Conservation (phyloP, 92 coral and sea anemone genomes). For the Plumapathes pennacea region DNA sequence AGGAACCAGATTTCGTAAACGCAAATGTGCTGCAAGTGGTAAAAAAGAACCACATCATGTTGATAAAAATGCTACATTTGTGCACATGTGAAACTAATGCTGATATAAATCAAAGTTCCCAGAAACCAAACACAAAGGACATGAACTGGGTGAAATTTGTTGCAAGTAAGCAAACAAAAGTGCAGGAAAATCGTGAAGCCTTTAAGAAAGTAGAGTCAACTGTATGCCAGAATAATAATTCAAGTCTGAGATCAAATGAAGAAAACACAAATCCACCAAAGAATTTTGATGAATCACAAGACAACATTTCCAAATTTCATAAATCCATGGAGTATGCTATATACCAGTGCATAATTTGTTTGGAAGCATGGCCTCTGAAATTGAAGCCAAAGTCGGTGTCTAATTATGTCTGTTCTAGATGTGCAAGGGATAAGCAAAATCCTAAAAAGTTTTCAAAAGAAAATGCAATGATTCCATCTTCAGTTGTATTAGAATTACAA, state of each 20-base stretch:
- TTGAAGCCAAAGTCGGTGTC: slow-evolving; percentile 16
- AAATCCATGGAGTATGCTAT: slow-evolving; percentile 1
- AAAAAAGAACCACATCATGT: too few species aligned
- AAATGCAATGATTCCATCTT: slow-evolving; percentile 42
- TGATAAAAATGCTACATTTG: too few species aligned
- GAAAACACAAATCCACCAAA: background rate
- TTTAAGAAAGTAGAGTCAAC: background rate
- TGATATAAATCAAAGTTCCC: background rate
- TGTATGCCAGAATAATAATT: too few species aligned
- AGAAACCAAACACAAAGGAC: too few species aligned
- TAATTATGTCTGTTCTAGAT: slow-evolving; percentile 32
- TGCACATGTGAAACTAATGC: background rate
- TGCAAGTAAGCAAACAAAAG: too few species aligned
- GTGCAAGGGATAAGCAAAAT: slow-evolving; percentile 36
- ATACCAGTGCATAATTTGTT: slow-evolving; percentile 26
- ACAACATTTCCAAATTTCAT: slow-evolving; percentile 28
- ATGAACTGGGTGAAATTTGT: too few species aligned
- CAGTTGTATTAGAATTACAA: slow-evolving; percentile 33
- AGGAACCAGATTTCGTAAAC: too few species aligned
- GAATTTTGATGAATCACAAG: slow-evolving; percentile 1
- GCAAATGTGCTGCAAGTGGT: too few species aligned
- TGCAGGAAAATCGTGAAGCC: too few species aligned
- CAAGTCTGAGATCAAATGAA: background rate
- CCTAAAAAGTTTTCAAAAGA: slow-evolving; percentile 36
- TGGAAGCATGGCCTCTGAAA: slow-evolving; percentile 44